A percentile compares a stretch with the other conserved stretches of the same genome.
phyloP scores from a whole-genome alignment of 1,140 invertebrate genomes.

The Formica selysi region DNA sequence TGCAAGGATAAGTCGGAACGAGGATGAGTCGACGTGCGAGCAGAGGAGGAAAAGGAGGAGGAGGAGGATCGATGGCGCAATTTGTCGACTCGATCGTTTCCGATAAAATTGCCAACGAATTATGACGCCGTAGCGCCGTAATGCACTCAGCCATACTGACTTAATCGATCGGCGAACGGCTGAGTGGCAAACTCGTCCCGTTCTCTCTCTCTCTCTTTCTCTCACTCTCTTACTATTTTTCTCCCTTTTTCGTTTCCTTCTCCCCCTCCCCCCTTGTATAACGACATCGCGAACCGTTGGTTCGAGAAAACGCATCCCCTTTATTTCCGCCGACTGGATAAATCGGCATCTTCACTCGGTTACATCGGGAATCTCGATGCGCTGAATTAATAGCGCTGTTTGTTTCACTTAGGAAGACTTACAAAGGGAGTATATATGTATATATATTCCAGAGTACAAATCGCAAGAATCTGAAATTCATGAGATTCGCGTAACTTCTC shows the following conservation, averaged over 20 bases:
- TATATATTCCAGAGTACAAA: slow-evolving; percentile 42
- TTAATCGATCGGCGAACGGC: slow-evolving; percentile 56
- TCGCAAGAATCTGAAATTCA: slow-evolving; percentile 48
- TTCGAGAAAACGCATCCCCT: slow-evolving; percentile 59
- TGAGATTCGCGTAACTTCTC: slow-evolving; percentile 37
- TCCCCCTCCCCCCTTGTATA: background rate
- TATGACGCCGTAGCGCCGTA: slow-evolving; percentile 52
- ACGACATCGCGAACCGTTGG: slow-evolving; percentile 48
- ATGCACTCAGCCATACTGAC: slow-evolving; percentile 58
- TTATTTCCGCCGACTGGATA: slow-evolving; percentile 48
- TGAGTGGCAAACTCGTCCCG: slow-evolving; percentile 49
- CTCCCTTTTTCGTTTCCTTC: background rate
- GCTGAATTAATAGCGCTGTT: slow-evolving; percentile 59
- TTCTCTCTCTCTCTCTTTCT: background rate
- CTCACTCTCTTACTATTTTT: slow-evolving; percentile 20
- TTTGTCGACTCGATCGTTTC: slow-evolving; percentile 61
- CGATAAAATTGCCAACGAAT: slow-evolving; percentile 63
- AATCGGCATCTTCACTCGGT: slow-evolving; percentile 57
- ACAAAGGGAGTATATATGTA: background rate
- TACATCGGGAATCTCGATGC: slow-evolving; percentile 49
- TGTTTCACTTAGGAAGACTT: slow-evolving; percentile 56
- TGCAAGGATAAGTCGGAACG: slow-evolving; percentile 9
- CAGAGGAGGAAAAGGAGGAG: background rate
- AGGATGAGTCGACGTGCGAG: slow-evolving; percentile 19
- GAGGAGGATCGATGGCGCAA: slow-evolving; percentile 50